Evolutionary conservation across 2,888 invertebrate species (phyloP), one percentile per base, ranked within the genome.

Genomic region (Drosophila nr. fundita): DNA sequence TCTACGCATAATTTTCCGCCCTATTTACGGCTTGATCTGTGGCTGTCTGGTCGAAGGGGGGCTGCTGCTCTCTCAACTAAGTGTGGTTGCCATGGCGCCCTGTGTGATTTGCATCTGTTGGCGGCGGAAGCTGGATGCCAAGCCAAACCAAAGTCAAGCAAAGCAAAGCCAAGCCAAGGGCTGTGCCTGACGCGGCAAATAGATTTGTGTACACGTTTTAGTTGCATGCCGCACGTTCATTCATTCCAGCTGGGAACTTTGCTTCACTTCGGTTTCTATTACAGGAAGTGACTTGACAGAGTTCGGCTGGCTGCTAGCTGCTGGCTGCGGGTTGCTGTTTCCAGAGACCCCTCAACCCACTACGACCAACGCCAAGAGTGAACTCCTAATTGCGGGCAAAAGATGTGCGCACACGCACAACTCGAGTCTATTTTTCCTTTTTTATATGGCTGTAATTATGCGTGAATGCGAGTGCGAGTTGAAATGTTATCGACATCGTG

Each of bases 281-380:
- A 84, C 86, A 87, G 90, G 90, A 87, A 87, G 90, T 89, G 86
- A 87, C 85, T 84, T 86, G 90, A 87, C 89, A 83, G 87, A 68
- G 78, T 76, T 80, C 80, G 62, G 71, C 80, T 74, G 59, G n/a
- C 65, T 32, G 59, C 38, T 40, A 53, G 59, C 30, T 49, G 58
- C 42, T 13, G 32, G n/a, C 18, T 40, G 13, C 27, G 30, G 30
- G 10, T 30, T 30, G 30, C 30, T 21, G 45, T 8, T 4, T 45
- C 15, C 8, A 45, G 21, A 24, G 24, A 45, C 54, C 32, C 58
- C 34, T 48, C 32, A 15, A 30, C 15, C 21, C 27, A 18, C 38
- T 65, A 55, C 74, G 24, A 34, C 24, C 21, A 53, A 34, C 52
- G 13, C 10, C 27, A 13, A 29, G 40, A 42, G 57, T 68, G 61